Conservation (phyloP, 2,888 invertebrate genomes). For the Nowickia ferox region DNA sequence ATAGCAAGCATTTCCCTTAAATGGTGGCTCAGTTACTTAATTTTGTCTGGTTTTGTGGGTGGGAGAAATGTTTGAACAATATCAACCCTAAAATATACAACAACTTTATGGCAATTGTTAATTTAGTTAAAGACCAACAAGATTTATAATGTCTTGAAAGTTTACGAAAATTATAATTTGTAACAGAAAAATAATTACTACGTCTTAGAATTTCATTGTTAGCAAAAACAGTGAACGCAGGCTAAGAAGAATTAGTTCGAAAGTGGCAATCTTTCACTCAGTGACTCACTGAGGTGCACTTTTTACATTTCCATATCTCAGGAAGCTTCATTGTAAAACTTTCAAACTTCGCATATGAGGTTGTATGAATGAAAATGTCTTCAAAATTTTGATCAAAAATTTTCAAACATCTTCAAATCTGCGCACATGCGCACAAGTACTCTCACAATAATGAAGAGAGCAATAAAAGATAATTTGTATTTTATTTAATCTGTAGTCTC, state of each 20-base stretch:
- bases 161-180: not conserved
- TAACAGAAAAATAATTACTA: not conserved
- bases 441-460: too few relatives aligned
- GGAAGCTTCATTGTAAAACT: too few relatives aligned
- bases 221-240: not conserved
- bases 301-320: too few relatives aligned
- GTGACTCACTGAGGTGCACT: too few relatives aligned
- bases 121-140: slow-evolving; percentile 26
- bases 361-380: too few relatives aligned
- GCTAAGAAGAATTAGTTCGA: not conserved
- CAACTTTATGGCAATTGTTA: slow-evolving; percentile 33
- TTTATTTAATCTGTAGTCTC: too few relatives aligned
- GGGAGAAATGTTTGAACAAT: not conserved
- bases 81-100: slow-evolving; percentile 23
- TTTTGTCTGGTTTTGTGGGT: not conserved
- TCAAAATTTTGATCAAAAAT: too few relatives aligned
- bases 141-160: slow-evolving; percentile 33
- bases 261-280: not conserved
- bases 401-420: too few relatives aligned
- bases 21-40: slow-evolving; percentile 41
- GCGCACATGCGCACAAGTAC: too few relatives aligned
- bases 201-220: not conserved
- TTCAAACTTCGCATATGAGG: too few relatives aligned
- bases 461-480: too few relatives aligned
- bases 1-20: not conserved